phyloP scores from a whole-genome alignment of 2,888 invertebrate genomes.

The Sphinx pinastri region DNA sequence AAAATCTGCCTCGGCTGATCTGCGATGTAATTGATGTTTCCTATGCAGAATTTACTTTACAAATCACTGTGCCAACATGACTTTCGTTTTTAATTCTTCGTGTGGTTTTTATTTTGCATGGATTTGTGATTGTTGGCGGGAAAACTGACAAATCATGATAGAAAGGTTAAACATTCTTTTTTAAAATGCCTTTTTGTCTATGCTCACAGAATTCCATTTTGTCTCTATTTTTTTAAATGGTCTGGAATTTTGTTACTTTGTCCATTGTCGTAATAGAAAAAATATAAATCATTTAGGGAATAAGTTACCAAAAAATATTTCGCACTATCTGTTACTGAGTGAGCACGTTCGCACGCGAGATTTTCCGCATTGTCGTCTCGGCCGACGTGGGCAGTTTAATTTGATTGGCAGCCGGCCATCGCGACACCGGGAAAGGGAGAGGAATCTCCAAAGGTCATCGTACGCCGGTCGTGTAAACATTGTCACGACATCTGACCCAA shows the following conservation, averaged over 20 bases:
- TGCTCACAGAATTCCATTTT: too few species aligned
- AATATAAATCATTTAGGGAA: too few species aligned
- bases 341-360: background rate
- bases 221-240: too few species aligned
- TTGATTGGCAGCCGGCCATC: background rate
- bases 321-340: too few species aligned
- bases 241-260: too few species aligned
- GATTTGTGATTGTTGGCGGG: too few species aligned
- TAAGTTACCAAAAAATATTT: too few species aligned
- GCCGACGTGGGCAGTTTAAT: background rate
- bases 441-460: slow-evolving; percentile 7
- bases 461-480: background rate
- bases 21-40: background rate
- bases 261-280: too few species aligned
- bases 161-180: too few species aligned
- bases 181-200: too few species aligned
- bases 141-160: too few species aligned
- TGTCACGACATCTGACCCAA: background rate
- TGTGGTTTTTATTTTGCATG: too few species aligned
- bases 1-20: background rate
- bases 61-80: background rate
- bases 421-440: slow-evolving; percentile 6
- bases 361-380: slow-evolving; percentile 2
- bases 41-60: background rate
- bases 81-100: background rate